Evolutionary conservation across 1,140 invertebrate genomes (phyloP).

Genomic region (Trachymyrmex cornetzi): DNA sequence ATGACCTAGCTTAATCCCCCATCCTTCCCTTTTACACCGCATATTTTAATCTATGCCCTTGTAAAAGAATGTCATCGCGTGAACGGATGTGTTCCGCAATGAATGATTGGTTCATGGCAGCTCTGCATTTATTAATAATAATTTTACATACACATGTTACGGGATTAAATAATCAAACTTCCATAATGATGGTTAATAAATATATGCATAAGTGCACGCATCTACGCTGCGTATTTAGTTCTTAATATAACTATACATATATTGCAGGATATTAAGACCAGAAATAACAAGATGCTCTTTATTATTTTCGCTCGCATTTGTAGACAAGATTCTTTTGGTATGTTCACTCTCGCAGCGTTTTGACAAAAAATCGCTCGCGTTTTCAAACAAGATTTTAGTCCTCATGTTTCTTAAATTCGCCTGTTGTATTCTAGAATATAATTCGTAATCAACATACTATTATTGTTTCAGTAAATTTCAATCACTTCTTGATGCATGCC

Average conservation of each 20-base stretch:
- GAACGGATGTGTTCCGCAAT: constrained; percentile 59
- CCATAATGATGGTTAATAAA: neutral
- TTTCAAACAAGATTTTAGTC: neutral
- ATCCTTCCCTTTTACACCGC: neutral
- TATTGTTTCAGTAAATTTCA: neutral
- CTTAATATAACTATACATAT: neutral
- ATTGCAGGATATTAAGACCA: neutral
- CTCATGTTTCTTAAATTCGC: neutral
- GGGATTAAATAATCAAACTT: constrained; percentile 57
- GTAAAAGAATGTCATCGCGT: constrained; percentile 62
- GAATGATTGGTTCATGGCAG: constrained; percentile 1
- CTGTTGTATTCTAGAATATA: neutral
- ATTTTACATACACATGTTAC: constrained; percentile 36
- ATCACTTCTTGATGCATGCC: neutral
- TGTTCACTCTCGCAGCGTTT: neutral
- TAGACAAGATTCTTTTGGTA: neutral
- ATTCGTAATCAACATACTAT: neutral
- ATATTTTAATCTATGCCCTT: constrained; percentile 54
- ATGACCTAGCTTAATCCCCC: constrained; percentile 21
- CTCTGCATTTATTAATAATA: constrained; percentile 36
- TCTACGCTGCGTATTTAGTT: neutral
- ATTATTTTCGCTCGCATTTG: neutral
- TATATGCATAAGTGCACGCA: neutral
- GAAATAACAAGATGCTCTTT: neutral
- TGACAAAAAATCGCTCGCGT: neutral